A percentile compares a stretch with the other conserved stretches of the same genome.
Evolutionary conservation across 2,113 vertebrate genomes (phyloP).

Genomic region (Engraulis encrasicolus): DNA sequence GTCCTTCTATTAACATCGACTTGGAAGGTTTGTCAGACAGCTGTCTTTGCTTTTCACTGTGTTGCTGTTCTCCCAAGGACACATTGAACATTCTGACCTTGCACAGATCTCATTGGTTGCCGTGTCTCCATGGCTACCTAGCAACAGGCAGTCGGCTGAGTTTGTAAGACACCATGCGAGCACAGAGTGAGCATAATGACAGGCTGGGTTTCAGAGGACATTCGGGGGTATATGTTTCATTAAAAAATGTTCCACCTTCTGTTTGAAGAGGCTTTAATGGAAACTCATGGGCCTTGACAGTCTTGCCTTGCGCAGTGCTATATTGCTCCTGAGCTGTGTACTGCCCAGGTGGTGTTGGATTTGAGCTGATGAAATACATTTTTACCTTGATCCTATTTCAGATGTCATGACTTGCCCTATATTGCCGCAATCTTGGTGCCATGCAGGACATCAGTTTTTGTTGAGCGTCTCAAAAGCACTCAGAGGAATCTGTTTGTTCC

Average conservation of each 20-base stretch:
- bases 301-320: neutral
- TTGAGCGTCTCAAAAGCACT: neutral
- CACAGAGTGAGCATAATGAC: neutral
- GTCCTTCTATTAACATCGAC: neutral
- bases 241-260: neutral
- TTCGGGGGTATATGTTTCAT: neutral
- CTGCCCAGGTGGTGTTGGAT: neutral
- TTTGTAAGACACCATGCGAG: neutral
- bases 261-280: neutral
- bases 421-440: no score
- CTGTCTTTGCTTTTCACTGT: neutral
- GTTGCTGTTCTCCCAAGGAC: constrained; percentile 5
- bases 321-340: neutral
- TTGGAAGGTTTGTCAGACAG: neutral
- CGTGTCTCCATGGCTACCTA: constrained; percentile 10
- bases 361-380: neutral
- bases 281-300: neutral
- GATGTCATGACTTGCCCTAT: neutral
- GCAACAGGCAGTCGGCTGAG: neutral
- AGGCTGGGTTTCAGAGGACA: neutral
- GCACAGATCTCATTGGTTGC: constrained; percentile 1
- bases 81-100: neutral
- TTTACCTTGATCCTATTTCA: neutral
- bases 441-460: no score
- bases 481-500: neutral